These are phyloP conservation scores for Athalia cordata DNA, from an alignment of 2,888 invertebrate species.

Conservation along the genomic window DNA sequence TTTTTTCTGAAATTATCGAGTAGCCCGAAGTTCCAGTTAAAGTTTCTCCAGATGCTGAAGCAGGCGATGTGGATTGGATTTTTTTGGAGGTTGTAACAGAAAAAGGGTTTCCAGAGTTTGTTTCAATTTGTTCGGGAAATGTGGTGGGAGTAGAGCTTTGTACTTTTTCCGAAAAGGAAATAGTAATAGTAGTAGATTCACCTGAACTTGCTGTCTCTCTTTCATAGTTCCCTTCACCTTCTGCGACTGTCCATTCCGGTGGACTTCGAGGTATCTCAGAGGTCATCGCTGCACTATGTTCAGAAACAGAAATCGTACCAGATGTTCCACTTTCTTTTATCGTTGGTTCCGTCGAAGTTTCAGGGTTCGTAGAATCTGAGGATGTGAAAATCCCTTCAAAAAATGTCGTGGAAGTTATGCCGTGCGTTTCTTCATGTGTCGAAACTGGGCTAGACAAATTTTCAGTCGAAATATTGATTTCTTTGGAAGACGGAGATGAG, in stretches of 20 bases:
- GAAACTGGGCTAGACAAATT: neutral
- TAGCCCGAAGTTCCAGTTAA: too few relatives aligned
- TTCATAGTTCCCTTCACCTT: neutral
- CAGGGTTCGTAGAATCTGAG: neutral
- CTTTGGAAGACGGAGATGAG: neutral
- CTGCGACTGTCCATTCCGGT: too few relatives aligned
- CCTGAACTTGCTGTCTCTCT: neutral
- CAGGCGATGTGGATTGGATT: too few relatives aligned
- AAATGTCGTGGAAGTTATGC: neutral
- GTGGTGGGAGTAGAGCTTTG: neutral
- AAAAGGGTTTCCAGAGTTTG: neutral
- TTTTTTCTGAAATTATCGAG: too few relatives aligned
- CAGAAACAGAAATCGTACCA: too few relatives aligned
- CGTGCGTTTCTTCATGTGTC: neutral
- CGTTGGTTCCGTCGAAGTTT: neutral
- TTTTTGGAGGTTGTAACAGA: too few relatives aligned
- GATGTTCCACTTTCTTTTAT: neutral
- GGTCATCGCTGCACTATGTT: too few relatives aligned
- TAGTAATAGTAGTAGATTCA: neutral
- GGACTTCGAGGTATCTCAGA: too few relatives aligned
- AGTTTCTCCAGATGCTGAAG: too few relatives aligned
- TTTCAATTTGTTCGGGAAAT: neutral
- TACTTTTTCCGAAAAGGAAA: neutral
- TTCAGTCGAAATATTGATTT: neutral
- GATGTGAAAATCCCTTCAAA: neutral